Percentiles rank a stretch among this genome's conserved stretches.
Evolutionary conservation across 2,888 invertebrate species (phyloP).

Genomic region (Xestia ashworthii): DNA sequence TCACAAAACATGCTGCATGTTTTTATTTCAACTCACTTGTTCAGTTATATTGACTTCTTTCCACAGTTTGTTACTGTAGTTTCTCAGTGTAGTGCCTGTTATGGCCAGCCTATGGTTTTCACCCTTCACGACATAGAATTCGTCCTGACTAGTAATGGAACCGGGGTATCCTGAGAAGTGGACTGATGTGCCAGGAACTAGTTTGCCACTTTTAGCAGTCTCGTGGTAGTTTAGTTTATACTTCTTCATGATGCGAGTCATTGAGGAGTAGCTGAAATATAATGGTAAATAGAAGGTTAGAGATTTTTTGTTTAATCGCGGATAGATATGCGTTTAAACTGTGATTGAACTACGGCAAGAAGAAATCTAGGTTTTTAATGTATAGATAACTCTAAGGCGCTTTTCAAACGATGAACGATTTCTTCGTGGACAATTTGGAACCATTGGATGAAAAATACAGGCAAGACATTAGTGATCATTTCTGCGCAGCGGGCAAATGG

Average conservation of each 20-base stretch:
- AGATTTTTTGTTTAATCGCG: not conserved
- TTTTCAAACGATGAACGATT: not conserved
- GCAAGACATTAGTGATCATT: not conserved
- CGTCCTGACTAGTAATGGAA: constrained; percentile 95
- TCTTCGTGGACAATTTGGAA: not conserved
- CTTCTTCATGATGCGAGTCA: constrained; percentile 96
- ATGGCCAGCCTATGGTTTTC: constrained; percentile 91
- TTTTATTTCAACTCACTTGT: constrained; percentile 83
- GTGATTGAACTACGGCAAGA: not conserved
- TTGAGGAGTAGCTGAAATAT: constrained; percentile 92
- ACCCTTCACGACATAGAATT: constrained; percentile 93
- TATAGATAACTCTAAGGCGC: not conserved
- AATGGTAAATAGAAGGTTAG: not conserved
- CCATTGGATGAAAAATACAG: not conserved
- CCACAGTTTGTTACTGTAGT: constrained; percentile 93
- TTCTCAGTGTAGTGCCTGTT: constrained; percentile 95
- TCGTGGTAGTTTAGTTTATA: constrained; percentile 95
- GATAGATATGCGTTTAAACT: not conserved
- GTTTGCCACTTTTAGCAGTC: constrained; percentile 86
- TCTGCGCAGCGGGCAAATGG: not conserved
- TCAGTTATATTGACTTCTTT: constrained; percentile 92
- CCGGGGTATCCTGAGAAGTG: constrained; percentile 97
- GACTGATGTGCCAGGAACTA: constrained; percentile 92
- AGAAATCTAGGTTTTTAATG: not conserved
- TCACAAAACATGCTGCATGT: not conserved